Evolutionary conservation across 2,797 vertebrate species (phyloP), one percentile per base, ranked within the genome.

Genomic region (Aphelocoma californica): DNA sequence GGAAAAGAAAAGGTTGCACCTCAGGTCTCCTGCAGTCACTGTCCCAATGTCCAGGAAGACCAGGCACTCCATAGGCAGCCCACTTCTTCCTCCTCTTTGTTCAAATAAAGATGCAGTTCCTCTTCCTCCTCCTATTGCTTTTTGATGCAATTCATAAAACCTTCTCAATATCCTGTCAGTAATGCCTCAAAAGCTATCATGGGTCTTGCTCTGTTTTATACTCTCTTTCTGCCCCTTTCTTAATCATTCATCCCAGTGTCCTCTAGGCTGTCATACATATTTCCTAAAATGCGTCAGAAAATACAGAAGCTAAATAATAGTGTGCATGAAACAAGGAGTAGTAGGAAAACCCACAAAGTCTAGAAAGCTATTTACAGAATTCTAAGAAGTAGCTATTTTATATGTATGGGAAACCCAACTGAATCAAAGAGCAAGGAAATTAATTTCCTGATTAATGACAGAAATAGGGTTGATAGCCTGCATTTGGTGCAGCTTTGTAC

Each of bases 1-100:
- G 42, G 61, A 96, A 74, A 92, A 78, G 71, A 90, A 95, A 96
- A 97, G 65, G 69, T 96, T 96, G 81, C 70, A 80, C 26, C 90
- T 96, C 50, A 32, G 74, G 40, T 73, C 74, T 82, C 47, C 78
- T 85, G 56, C 64, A 74, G 34, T 81, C 54, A 26, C 81, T 56
- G 28, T 38, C 26, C 80, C 61, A 26, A 26, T 69, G 73, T 32
- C 47, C 57, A n/a, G 36, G 40, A 85, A 61, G 42, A 71, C 19
- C 32, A 57, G 40, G 44, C 34, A 12, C 67, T 75, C n/a, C 28
- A 17, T 7, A 67, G 16, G 26, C 4, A 0, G 45, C 25, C 92
- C 38, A 25, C 45, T 90, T 75, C 62, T 69, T 82, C 57, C 18
- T 81, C 32, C 25, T 65, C 58, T 78, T 48, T 80, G 23, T 71